Conservation (phyloP, 2,888 invertebrate species). For the Dendrolimus houi region DNA sequence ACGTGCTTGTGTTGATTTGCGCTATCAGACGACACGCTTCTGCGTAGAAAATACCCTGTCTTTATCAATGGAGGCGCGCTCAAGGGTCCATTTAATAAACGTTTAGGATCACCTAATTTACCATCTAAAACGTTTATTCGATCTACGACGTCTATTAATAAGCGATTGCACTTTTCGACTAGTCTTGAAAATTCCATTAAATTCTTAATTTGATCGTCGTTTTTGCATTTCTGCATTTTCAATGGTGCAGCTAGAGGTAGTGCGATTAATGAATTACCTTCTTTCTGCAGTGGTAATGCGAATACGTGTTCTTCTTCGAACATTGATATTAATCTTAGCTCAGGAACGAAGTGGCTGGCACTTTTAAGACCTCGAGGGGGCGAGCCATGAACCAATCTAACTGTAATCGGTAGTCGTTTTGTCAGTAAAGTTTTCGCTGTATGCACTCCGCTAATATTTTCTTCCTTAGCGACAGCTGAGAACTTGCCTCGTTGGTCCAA, state of each 20-base stretch:
- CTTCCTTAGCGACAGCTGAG: conserved; percentile 93
- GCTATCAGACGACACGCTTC: conserved; percentile 87
- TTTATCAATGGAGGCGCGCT: conserved; percentile 67
- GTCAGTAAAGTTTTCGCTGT: conserved; percentile 91
- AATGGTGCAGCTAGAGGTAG: conserved; percentile 91
- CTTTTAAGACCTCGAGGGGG: conserved; percentile 90
- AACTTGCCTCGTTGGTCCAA: conserved; percentile 94
- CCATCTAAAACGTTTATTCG: conserved; percentile 88
- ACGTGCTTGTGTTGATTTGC: conserved; percentile 76
- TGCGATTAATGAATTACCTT: conserved; percentile 85
- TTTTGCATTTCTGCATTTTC: conserved; percentile 88
- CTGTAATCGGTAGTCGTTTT: conserved; percentile 94
- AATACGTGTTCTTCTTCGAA: conserved; percentile 92
- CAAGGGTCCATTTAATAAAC: conserved; percentile 57
- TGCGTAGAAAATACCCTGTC: conserved; percentile 83
- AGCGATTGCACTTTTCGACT: conserved; percentile 84
- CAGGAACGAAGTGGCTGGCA: conserved; percentile 88
- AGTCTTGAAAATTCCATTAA: conserved; percentile 86
- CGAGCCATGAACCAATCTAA: conserved; percentile 93
- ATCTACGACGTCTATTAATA: conserved; percentile 86
- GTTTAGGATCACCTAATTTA: conserved; percentile 82
- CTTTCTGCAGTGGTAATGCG: conserved; percentile 88
- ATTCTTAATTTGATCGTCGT: conserved; percentile 86
- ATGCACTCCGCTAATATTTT: conserved; percentile 96
- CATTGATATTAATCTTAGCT: conserved; percentile 87